Evolutionary conservation across 2,113 vertebrate genomes (phyloP).

Genomic region (Mastomys natalensis): DNA sequence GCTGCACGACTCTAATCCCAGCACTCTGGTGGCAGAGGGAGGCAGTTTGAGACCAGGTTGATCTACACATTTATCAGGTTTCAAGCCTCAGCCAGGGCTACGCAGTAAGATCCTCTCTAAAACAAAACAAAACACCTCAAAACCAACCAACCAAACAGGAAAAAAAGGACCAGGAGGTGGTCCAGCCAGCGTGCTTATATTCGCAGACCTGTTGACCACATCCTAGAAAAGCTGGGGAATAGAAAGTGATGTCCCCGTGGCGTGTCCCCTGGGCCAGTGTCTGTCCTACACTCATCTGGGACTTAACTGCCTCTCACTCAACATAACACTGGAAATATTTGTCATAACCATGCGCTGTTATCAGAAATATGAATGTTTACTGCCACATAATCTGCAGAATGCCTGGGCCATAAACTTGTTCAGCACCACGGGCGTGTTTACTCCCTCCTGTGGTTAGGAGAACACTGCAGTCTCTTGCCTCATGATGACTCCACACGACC

Average conservation of each 20-base stretch:
- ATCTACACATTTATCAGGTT: neutral
- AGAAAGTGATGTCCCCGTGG: neutral
- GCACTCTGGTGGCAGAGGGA: neutral
- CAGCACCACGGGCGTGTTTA: rapidly evolving
- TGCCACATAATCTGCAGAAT: rapidly evolving
- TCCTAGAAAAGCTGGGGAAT: neutral
- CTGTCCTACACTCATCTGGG: neutral
- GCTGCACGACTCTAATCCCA: neutral
- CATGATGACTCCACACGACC: rapidly evolving
- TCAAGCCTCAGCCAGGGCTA: neutral
- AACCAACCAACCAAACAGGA: neutral
- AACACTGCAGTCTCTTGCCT: rapidly evolving
- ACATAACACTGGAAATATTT: rapidly evolving
- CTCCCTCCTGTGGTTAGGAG: rapidly evolving
- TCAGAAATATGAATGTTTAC: neutral
- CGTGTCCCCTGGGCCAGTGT: neutral
- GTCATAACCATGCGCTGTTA: rapidly evolving
- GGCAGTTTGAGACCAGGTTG: neutral
- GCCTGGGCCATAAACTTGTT: neutral
- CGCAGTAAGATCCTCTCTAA: neutral
- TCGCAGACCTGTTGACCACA: neutral
- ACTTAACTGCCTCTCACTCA: neutral
- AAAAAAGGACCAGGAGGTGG: neutral
- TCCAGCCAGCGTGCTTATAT: neutral
- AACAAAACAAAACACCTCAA: neutral